Evolutionary conservation across 2,888 invertebrate genomes (phyloP), one percentile per base, ranked within the genome.

Genomic region (Tipula unca): DNA sequence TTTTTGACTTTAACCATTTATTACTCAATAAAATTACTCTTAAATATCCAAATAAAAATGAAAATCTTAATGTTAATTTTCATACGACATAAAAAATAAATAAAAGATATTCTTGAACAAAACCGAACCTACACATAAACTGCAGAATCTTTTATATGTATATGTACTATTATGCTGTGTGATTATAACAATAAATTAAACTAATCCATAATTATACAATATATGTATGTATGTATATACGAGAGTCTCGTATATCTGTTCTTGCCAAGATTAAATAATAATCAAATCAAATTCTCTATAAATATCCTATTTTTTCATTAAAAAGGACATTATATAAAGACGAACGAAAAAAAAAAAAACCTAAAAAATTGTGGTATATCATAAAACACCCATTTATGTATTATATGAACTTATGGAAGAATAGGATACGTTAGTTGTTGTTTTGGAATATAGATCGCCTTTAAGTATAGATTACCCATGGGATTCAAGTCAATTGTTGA

Each of bases 231-330:
- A n/a, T n/a, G n/a, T n/a, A n/a, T n/a, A n/a, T 69, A 69, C 20
- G 69, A 69, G 69, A 69, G 69, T 2, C 69, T 69, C 20, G 69
- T 69, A 25, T 69, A 69, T 69, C 69, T 69, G 69, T 25, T 69
- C 69, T 69, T 69, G 20, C 69, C 69, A 69, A 69, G 69, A 69
- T 69, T 69, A 69, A 69, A 69, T 69, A 69, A 69, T 69, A 69
- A 69, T 69, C 69, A 69, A 69, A 69, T 69, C 69, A 69, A 69
- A 69, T 69, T 69, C 69, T 69, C 69, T 69, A 69, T 69, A 69
- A 69, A 69, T 69, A 69, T 69, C 69, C 69, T 10, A 25, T 69
- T 54, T 69, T 69, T 69, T 69, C 69, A 69, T 69, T 69, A 69
- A 69, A 69, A 69, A 69, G 69, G 69, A 25, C 69, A 69, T 69